A percentile compares a stretch with the other conserved stretches of the same genome.
These are phyloP conservation scores for Eupithecia inturbata DNA, from an alignment of 2,888 invertebrate genomes.

Conservation along the genomic window DNA sequence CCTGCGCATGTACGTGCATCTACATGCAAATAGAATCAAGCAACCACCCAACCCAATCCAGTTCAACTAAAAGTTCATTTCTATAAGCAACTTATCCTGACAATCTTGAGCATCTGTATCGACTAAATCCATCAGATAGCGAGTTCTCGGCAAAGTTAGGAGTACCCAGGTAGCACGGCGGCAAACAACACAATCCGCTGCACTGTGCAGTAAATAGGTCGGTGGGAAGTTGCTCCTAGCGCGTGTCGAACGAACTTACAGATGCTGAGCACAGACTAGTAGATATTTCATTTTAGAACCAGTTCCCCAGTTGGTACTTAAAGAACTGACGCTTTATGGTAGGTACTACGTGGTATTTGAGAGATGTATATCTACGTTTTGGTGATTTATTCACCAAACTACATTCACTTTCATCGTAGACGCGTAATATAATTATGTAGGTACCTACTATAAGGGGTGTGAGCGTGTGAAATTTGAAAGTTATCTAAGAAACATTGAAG, in stretches of 20 bases:
- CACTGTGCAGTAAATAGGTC: slow-evolving; percentile 60
- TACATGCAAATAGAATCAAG: background rate
- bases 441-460: too few species aligned
- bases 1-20: background rate
- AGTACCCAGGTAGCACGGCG: slow-evolving; percentile 45
- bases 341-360: background rate
- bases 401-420: background rate
- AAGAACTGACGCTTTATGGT: background rate
- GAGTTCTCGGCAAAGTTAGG: slow-evolving; percentile 50
- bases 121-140: slow-evolving; percentile 54
- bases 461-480: background rate
- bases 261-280: slow-evolving; percentile 47
- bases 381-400: background rate
- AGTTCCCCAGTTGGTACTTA: background rate
- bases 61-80: slow-evolving; percentile 18
- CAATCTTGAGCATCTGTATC: slow-evolving; percentile 45
- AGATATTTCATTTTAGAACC: slow-evolving; percentile 42
- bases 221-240: slow-evolving; percentile 56
- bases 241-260: slow-evolving; percentile 53
- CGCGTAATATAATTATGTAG: background rate
- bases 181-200: slow-evolving; percentile 45
- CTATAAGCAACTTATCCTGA: slow-evolving; percentile 22
- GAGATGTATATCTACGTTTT: background rate
- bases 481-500: too few species aligned
- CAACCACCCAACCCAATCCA: slow-evolving; percentile 8